These are phyloP conservation scores for Pseudomyrmex pallidus DNA, from an alignment of 1,140 invertebrate species.

Conservation along the genomic window DNA sequence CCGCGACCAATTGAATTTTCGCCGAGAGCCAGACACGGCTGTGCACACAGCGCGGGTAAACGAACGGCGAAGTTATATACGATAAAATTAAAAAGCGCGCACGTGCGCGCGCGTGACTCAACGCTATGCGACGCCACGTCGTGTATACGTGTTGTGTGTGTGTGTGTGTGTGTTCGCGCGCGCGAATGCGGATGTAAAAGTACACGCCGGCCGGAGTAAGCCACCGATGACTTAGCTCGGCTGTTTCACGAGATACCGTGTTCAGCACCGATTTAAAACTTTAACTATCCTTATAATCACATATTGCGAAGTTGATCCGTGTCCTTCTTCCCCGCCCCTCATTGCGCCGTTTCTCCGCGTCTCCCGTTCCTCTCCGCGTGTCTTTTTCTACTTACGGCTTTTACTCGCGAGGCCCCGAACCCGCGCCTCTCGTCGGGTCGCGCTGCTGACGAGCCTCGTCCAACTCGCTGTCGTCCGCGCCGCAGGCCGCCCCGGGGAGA, in stretches of 20 bases:
- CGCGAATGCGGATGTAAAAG: neutral
- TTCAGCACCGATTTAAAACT: conserved; percentile 82
- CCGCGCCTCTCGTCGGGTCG: conserved; percentile 57
- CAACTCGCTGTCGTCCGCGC: conserved; percentile 67
- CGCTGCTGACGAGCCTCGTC: conserved; percentile 68
- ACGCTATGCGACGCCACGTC: conserved; percentile 60
- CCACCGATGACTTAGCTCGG: conserved; percentile 29
- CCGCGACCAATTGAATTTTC: conserved; percentile 59
- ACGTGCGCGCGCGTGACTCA: conserved; percentile 45
- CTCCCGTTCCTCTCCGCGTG: conserved; percentile 48
- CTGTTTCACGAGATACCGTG: conserved; percentile 69
- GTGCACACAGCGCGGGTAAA: conserved; percentile 56
- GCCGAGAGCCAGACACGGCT: conserved; percentile 57
- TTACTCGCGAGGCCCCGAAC: conserved; percentile 14
- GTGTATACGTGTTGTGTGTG: conserved; percentile 18
- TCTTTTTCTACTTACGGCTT: conserved; percentile 35
- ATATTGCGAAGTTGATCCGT: conserved; percentile 81
- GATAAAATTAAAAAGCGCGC: conserved; percentile 60
- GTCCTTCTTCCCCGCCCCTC: conserved; percentile 25
- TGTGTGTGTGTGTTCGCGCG: too few relatives aligned
- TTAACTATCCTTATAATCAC: conserved; percentile 83
- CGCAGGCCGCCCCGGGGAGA: conserved; percentile 54
- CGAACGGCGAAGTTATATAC: conserved; percentile 59
- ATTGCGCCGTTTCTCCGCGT: neutral
- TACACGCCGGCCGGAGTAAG: conserved; percentile 5